Conservation (phyloP, 2,797 vertebrate genomes). For the Leontocebus nigricollis region DNA sequence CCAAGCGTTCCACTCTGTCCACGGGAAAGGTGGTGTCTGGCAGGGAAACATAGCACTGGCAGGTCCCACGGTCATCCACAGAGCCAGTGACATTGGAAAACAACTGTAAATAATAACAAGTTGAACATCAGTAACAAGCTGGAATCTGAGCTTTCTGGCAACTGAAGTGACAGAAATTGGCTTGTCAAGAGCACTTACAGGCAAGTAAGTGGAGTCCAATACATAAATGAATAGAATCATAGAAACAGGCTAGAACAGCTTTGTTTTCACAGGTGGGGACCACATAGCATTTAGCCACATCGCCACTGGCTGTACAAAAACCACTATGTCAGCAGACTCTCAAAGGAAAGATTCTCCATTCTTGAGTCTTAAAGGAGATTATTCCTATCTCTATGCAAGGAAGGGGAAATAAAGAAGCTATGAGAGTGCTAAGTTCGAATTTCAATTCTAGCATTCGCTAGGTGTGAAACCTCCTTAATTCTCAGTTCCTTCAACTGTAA, state of each 20-base stretch:
- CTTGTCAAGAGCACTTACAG: not conserved
- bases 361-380: not conserved
- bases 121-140: not conserved
- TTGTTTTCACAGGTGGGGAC: not conserved
- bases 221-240: not conserved
- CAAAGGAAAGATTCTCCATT: not conserved
- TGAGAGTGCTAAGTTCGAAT: not conserved
- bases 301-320: not conserved
- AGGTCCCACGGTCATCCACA: conserved; percentile 85
- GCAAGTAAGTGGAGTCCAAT: not conserved
- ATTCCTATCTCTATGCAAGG: not conserved
- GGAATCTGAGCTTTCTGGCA: not conserved
- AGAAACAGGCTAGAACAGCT: not conserved
- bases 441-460: not conserved
- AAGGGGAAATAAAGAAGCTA: not conserved
- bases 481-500: not conserved
- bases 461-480: not conserved
- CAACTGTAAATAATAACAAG: conserved; percentile 76
- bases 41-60: conserved; percentile 89
- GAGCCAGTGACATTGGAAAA: conserved; percentile 87
- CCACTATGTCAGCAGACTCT: not conserved
- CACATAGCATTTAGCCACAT: not conserved
- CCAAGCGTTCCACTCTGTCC: conserved; percentile 85
- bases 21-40: conserved; percentile 90
- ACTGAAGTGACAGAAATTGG: not conserved